Conservation (phyloP, 2,888 invertebrate genomes). For the Aphidoletes aphidimyza region DNA sequence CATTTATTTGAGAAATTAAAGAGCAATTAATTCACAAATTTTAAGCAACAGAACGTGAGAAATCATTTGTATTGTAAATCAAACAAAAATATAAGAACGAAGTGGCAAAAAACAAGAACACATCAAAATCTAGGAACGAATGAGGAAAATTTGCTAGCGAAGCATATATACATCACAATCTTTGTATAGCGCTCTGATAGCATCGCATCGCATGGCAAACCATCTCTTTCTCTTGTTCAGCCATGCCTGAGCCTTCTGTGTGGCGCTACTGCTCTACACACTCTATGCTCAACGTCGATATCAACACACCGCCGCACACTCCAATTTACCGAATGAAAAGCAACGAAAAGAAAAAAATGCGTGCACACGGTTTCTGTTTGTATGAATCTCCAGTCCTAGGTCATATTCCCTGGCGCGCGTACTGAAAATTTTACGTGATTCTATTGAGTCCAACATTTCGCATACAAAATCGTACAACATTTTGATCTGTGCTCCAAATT, state of each 20-base stretch:
- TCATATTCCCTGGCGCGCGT: conserved; percentile 66
- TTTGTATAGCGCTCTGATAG: not conserved
- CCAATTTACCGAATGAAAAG: not conserved
- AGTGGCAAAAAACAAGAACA: too few relatives aligned
- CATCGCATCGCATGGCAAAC: not conserved
- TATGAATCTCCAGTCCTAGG: conserved; percentile 62
- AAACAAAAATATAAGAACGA: not conserved
- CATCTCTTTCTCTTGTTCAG: not conserved
- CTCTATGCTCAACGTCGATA: not conserved
- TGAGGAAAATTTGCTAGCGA: not conserved
- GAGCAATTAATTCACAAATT: not conserved
- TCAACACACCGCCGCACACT: conserved; percentile 9
- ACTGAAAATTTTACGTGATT: conserved; percentile 57
- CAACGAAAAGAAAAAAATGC: not conserved
- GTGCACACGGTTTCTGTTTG: conserved; percentile 33
- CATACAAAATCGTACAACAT: not conserved
- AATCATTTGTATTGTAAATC: not conserved
- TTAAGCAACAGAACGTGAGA: conserved; percentile 8
- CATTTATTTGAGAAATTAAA: not conserved
- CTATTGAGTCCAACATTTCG: conserved; percentile 43
- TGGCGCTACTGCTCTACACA: not conserved
- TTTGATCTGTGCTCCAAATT: conserved; percentile 2
- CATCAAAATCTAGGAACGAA: not conserved
- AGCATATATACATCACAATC: not conserved
- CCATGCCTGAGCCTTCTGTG: not conserved